A percentile compares a stretch with the other conserved stretches of the same genome.
Conservation (phyloP, 2,797 vertebrate genomes). For the Gymnocypris eckloni region DNA sequence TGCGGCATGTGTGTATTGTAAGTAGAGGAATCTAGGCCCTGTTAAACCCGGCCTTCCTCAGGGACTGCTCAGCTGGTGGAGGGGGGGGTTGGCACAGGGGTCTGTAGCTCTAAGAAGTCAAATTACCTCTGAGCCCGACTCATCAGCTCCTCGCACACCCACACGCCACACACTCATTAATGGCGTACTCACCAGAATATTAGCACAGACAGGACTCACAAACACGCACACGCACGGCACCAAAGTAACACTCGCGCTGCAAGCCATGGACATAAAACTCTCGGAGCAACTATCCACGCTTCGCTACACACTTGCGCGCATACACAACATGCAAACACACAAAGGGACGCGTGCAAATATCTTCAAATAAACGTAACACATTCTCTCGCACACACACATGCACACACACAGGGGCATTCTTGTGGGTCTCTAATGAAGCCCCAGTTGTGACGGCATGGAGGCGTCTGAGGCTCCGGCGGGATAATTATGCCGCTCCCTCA, state of each 20-base stretch:
- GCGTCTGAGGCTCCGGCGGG: slow-evolving; percentile 90
- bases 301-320: slow-evolving; percentile 42
- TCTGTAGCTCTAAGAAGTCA: slow-evolving; percentile 88
- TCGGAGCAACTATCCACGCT: slow-evolving; percentile 55
- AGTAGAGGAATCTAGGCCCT: slow-evolving; percentile 52
- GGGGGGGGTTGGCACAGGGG: slow-evolving; percentile 84
- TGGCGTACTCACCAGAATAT: slow-evolving; percentile 57
- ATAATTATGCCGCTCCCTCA: slow-evolving; percentile 99
- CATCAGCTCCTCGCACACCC: slow-evolving; percentile 79
- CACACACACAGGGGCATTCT: slow-evolving; percentile 84
- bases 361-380: slow-evolving; percentile 75
- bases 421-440: slow-evolving; percentile 96
- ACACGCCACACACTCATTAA: slow-evolving; percentile 79
- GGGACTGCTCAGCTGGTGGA: slow-evolving; percentile 76
- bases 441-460: slow-evolving; percentile 96
- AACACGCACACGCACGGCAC: slow-evolving; percentile 29
- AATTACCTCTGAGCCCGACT: slow-evolving; percentile 90
- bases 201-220: slow-evolving; percentile 79
- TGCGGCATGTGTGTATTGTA: slow-evolving; percentile 3
- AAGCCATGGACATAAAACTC: slow-evolving; percentile 60
- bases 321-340: slow-evolving; percentile 51
- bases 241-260: slow-evolving; percentile 72
- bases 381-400: slow-evolving; percentile 82
- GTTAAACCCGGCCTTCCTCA: slow-evolving; percentile 38
- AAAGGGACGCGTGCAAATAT: slow-evolving; percentile 52